phyloP scores from a whole-genome alignment of 2,797 vertebrate genomes.

The Eutrigla gurnardus region DNA sequence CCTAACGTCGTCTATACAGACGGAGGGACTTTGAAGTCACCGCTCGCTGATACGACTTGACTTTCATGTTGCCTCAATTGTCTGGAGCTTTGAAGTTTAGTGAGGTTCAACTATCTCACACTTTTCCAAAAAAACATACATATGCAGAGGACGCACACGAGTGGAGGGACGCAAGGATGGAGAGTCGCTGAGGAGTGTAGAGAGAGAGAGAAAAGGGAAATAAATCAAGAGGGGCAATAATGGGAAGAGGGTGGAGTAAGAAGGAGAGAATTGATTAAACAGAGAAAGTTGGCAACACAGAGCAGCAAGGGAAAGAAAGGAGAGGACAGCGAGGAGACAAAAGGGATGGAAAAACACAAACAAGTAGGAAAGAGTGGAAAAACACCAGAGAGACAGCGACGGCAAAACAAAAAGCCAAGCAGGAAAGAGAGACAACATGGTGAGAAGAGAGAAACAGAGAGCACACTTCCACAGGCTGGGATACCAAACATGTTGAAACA shows the following conservation, averaged over 20 bases:
- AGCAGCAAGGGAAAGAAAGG: conserved; percentile 43
- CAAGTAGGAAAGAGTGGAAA: conserved; percentile 33
- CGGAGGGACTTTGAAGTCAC: conserved; percentile 37
- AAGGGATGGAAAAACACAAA: conserved; percentile 43
- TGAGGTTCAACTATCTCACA: conserved; percentile 46
- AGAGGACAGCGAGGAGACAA: conserved; percentile 24
- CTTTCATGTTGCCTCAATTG: conserved; percentile 48
- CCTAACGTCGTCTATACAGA: conserved; percentile 21
- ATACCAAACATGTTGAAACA: conserved; percentile 37
- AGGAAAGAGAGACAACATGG: conserved; percentile 21
- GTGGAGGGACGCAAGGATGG: conserved; percentile 8
- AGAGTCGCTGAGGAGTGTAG: conserved; percentile 14
- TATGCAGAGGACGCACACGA: conserved; percentile 30
- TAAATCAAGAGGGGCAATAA: conserved; percentile 24
- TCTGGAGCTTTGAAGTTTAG: conserved; percentile 49
- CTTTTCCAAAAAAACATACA: conserved; percentile 45
- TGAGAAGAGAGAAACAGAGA: conserved; percentile 11
- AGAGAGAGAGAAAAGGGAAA: conserved; percentile 18
- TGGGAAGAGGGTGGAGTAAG: conserved; percentile 19
- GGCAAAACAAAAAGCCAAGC: conserved; percentile 26
- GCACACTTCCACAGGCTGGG: conserved; percentile 15
- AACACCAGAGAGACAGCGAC: conserved; percentile 5
- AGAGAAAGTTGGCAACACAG: conserved; percentile 9
- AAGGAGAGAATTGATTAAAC: conserved; percentile 31
- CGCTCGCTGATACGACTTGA: conserved; percentile 33